Evolutionary conservation across 1,140 invertebrate genomes (phyloP).

Genomic region (Centruroides sculpturatus): DNA sequence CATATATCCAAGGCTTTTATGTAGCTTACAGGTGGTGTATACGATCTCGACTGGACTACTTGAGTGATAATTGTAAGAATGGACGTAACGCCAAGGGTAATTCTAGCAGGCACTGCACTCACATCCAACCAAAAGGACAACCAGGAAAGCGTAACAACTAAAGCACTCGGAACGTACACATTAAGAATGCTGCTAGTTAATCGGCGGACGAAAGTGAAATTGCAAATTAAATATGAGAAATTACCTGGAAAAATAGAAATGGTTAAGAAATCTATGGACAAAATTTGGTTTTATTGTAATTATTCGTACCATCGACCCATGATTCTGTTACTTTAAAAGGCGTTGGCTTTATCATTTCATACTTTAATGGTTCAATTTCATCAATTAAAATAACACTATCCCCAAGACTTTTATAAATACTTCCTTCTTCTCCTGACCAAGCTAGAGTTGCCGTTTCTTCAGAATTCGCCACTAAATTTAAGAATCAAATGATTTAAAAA

Average conservation of each 20-base stretch:
- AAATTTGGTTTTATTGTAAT: neutral
- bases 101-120: conserved; percentile 26
- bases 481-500: too few species aligned
- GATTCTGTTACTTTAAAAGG: conserved; percentile 1
- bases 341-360: neutral
- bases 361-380: conserved; percentile 9
- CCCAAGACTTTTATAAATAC: neutral
- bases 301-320: conserved; percentile 5
- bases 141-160: conserved; percentile 18
- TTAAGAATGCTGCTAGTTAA: conserved; percentile 14
- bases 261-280: neutral
- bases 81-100: conserved; percentile 23
- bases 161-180: conserved; percentile 16
- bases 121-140: conserved; percentile 32
- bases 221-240: conserved; percentile 12
- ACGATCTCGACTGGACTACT: conserved; percentile 11
- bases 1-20: conserved; percentile 23
- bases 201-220: conserved; percentile 17
- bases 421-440: conserved; percentile 1
- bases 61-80: conserved; percentile 20
- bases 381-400: neutral
- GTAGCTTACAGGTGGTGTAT: conserved; percentile 15
- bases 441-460: neutral
- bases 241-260: conserved; percentile 3
- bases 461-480: neutral